A percentile compares a stretch with the other conserved stretches of the same genome.
Conservation (phyloP, 1,140 invertebrate genomes). For the Mamestra configurata region DNA sequence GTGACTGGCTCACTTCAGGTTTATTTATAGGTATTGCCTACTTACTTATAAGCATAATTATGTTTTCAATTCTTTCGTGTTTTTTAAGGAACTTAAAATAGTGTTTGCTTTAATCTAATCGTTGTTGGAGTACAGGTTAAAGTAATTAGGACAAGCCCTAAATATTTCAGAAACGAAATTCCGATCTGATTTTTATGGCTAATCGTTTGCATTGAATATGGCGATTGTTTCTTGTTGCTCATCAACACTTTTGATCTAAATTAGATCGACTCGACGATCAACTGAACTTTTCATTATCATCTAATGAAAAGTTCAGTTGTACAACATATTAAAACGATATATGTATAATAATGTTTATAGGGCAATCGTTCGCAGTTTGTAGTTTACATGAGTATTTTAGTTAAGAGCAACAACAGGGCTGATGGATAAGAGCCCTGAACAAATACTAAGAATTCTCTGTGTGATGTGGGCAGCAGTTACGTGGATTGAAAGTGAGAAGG, state of each 20-base stretch:
- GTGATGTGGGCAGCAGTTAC: constrained; percentile 6
- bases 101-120: no score
- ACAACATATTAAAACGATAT: no score
- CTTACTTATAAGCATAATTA: not conserved
- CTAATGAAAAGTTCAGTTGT: no score
- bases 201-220: no score
- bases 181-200: no score
- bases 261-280: no score
- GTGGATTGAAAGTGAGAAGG: constrained; percentile 4
- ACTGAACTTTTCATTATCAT: no score
- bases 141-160: no score
- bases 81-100: not conserved
- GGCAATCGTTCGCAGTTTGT: not conserved
- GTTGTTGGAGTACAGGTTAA: no score
- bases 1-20: constrained; percentile 6
- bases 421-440: constrained; percentile 21
- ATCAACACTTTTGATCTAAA: no score
- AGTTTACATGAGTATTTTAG: not conserved
- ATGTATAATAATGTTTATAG: not conserved
- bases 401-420: constrained; percentile 9
- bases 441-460: constrained; percentile 5
- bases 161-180: no score
- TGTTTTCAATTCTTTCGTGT: not conserved
- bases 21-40: constrained; percentile 30
- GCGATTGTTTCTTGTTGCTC: no score